A percentile compares a stretch with the other conserved stretches of the same genome.
These are phyloP conservation scores for Coboldia fuscipes DNA, from an alignment of 1,140 invertebrate genomes.

Conservation along the genomic window DNA sequence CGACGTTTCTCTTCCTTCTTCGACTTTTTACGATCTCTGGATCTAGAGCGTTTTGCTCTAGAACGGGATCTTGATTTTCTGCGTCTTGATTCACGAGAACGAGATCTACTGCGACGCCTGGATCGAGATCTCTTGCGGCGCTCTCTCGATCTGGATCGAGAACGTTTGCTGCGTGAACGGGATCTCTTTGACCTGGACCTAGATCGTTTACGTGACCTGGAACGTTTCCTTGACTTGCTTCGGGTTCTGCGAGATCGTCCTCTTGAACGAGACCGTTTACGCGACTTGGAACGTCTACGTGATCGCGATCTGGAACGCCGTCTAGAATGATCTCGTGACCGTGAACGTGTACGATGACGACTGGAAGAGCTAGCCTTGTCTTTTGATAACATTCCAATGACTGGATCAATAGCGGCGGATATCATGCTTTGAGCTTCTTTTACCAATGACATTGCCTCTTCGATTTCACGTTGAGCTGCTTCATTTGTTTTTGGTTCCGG, in stretches of 20 bases:
- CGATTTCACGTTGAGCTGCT: conserved; percentile 83
- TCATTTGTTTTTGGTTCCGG: conserved; percentile 89
- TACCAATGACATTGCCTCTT: conserved; percentile 89
- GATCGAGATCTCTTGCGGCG: conserved; percentile 21
- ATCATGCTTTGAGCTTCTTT: conserved; percentile 90
- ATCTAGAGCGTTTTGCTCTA: conserved; percentile 17
- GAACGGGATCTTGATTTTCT: conserved; percentile 23
- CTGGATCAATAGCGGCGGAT: conserved; percentile 77
- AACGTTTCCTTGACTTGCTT: conserved; percentile 29
- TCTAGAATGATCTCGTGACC: conserved; percentile 29
- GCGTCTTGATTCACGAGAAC: conserved; percentile 19
- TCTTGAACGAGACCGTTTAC: conserved; percentile 18
- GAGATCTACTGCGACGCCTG: conserved; percentile 18
- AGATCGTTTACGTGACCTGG: conserved; percentile 26
- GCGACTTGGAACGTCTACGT: conserved; percentile 26
- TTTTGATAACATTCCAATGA: conserved; percentile 52
- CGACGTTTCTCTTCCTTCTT: conserved; percentile 14
- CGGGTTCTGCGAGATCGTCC: conserved; percentile 21
- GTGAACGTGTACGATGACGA: conserved; percentile 32
- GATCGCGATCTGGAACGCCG: conserved; percentile 39
- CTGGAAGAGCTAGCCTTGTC: conserved; percentile 43
- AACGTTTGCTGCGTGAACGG: conserved; percentile 21
- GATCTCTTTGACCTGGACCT: conserved; percentile 9
- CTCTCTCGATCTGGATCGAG: conserved; percentile 21
- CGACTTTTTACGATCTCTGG: conserved; percentile 22